A percentile compares a stretch with the other conserved stretches of the same genome.
Conservation (phyloP, 2,888 invertebrate genomes). For the Hololepta plana region DNA sequence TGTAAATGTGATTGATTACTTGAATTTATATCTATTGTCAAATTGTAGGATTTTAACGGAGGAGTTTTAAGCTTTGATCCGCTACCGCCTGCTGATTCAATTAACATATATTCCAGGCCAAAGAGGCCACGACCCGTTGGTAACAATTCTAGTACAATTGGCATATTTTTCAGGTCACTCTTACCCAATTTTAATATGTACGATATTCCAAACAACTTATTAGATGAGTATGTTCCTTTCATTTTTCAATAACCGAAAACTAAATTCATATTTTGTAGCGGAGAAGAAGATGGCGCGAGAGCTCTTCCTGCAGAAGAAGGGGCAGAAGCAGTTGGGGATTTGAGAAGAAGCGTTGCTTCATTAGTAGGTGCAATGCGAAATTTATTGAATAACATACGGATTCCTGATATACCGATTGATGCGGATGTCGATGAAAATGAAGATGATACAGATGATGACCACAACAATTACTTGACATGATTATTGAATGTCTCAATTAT, state of each 20-base stretch:
- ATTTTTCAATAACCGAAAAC: constrained; percentile 2
- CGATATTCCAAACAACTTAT: constrained; percentile 14
- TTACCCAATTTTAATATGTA: constrained; percentile 42
- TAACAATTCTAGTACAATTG: constrained; percentile 23
- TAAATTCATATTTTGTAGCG: constrained; percentile 6
- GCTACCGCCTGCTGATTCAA: constrained; percentile 55
- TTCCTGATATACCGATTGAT: constrained; percentile 36
- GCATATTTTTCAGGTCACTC: constrained; percentile 52
- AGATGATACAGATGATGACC: constrained; percentile 31
- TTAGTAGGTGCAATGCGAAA: constrained; percentile 57
- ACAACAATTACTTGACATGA: constrained; percentile 27
- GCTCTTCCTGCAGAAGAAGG: constrained; percentile 18
- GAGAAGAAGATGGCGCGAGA: constrained; percentile 14
- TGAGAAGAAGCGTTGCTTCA: constrained; percentile 44
- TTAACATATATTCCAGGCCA: constrained; percentile 48
- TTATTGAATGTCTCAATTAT: not conserved
- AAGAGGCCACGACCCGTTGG: constrained; percentile 17
- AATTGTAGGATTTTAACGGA: constrained; percentile 25
- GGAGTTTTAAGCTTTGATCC: constrained; percentile 63
- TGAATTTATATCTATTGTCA: constrained; percentile 5
- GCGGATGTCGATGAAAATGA: constrained; percentile 31
- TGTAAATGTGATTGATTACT: constrained; percentile 1
- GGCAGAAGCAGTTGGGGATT: constrained; percentile 20
- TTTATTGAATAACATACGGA: constrained; percentile 44
- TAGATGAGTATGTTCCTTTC: too few relatives aligned